Base-by-base conservation (phyloP, 2,113 vertebrate species). In the Elephantulus edwardii region DNA sequence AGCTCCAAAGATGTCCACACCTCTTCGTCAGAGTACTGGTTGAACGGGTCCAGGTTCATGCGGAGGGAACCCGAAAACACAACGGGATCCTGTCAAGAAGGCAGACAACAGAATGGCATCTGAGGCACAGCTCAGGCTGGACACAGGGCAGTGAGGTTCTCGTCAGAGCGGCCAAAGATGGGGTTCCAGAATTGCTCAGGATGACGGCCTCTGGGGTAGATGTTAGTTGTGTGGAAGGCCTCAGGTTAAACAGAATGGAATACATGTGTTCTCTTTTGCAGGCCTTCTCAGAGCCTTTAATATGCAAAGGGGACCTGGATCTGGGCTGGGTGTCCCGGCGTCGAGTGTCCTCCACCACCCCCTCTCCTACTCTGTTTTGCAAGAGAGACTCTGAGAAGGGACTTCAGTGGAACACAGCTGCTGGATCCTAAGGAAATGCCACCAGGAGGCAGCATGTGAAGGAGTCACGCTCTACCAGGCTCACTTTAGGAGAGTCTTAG, bases 21-120 rank as follows among this genome's bases (percentile, higher is more conserved):
- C 1, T 99, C 99, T 20, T 98, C 98, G 30, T 99, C 99, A 0
- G 98, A 97, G 96, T 99, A 98, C 70, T 96, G 97, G 95, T 98
- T 96, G 38, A 99, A 99, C 0, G 99, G 99, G 96, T 99, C 99
- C 71, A 99, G 97, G 92, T 99, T 99, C 99, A 99, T 99, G 71
- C 98, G 98, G 86, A 99, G 96, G 81, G 99, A 98, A 50, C 99
- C 99, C 24, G 99, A 99, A 92, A 99, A 99, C 95, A 99, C 88
- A 38, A 99, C 54, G 0, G 99, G 99, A 94, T 99, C 99, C 99
- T 99, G 72, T 6, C 0, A 33, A 13, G 90, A 86, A 54, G 74
- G 48, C 83, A 40, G 70, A 46, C 3, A 0, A 13, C 0, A 42
- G 24, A 62, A n/a, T 0, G 1, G 40, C 3, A 2, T 0, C 3